Conservation (phyloP, 2,888 invertebrate genomes). For the Geotrupes spiniger region DNA sequence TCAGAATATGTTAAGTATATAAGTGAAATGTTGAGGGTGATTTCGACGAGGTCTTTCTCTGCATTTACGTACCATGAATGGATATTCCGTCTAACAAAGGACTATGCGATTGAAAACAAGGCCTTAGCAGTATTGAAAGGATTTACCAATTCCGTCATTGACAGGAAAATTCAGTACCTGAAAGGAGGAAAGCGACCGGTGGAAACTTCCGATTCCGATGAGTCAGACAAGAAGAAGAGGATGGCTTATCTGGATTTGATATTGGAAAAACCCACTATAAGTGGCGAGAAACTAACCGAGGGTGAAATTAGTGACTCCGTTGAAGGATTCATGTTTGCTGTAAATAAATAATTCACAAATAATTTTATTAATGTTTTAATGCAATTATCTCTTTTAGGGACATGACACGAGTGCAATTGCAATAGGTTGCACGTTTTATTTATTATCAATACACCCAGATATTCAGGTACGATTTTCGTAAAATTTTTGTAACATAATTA, state of each 20-base stretch:
- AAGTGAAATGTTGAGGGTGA: conserved; percentile 50
- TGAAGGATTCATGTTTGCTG: conserved; percentile 73
- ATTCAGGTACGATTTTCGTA: conserved; percentile 41
- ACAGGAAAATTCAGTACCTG: no score
- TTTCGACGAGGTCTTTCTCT: conserved; percentile 34
- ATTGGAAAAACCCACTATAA: conserved; percentile 40
- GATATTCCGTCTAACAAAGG: conserved; percentile 55
- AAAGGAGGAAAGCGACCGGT: conserved; percentile 35
- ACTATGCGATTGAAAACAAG: conserved; percentile 58
- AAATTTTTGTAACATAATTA: not conserved
- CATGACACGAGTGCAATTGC: conserved; percentile 52
- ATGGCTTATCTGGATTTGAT: conserved; percentile 68
- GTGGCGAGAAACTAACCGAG: conserved; percentile 51
- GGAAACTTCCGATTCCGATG: conserved; percentile 1
- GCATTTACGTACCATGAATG: conserved; percentile 49
- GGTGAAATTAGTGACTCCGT: conserved; percentile 66
- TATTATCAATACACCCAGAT: conserved; percentile 47
- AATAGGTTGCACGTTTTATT: conserved; percentile 49
- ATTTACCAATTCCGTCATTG: conserved; percentile 57
- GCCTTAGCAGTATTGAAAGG: conserved; percentile 52
- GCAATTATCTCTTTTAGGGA: conserved; percentile 42
- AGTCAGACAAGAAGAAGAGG: conserved; percentile 52
- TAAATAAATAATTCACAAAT: conserved; percentile 37
- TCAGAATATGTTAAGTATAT: conserved; percentile 72
- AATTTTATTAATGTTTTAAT: not conserved